Evolutionary conservation across 2,888 invertebrate species (phyloP), one percentile per base, ranked within the genome.

Genomic region (Drosophila parthenogenetica): DNA sequence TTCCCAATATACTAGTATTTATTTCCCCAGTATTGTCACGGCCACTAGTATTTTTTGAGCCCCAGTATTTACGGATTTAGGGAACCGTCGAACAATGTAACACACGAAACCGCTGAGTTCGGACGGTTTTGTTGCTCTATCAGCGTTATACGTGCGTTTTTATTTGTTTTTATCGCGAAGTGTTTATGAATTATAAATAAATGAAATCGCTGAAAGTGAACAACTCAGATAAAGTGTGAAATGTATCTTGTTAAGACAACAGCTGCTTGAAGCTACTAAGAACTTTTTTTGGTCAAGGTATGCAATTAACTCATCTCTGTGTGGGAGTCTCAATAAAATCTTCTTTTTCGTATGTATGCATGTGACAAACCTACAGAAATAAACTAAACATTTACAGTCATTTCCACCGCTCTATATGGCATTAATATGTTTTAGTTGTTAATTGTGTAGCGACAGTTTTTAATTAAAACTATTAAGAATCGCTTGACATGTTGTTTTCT

Each of bases 271-370:
- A 76, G 66, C 62, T 25, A 64, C 40, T 70, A 51, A 63, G 73
- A 77, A 77, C 65, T 67, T 62, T 35, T 29, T 35, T 64, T 69
- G 48, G 49, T 69, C 69, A 82, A 82, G 88, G 88, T 83, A 82
- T 65, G 78, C 67, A 59, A 45, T 45, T 51, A 68, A 78, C 69
- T 62, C 68, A 67, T 58, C 69, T 61, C 69, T 73, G 87, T 79
- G 83, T 88, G 83, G 89, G 83, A 86, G 83, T 82, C 64, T 59
- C 54, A 73, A 73, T 69, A 85, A 80, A 79, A 88, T 86, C 86
- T 53, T 81, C 73, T 82, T 81, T 51, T 69, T 62, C 65, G 61
- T 58, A 61, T 75, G 67, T 65, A 60, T 66, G 81, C 72, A 68
- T 73, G 69, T 75, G 82, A 81, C 82, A 83, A 79, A 63, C 29